Conservation (phyloP, 2,797 vertebrate species). For the Austrolebias charrua region DNA sequence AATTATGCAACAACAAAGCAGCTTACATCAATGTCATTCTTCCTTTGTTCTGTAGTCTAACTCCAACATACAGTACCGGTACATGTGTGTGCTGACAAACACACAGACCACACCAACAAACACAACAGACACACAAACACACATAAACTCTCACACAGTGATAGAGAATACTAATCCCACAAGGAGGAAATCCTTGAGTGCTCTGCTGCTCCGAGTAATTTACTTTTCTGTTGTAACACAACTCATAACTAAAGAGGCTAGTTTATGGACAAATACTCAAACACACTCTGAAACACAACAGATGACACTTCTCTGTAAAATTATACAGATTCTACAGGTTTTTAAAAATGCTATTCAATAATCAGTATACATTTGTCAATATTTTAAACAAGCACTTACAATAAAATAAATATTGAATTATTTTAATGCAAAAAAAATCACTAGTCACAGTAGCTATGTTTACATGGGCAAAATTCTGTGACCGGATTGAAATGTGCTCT, state of each 20-base stretch:
- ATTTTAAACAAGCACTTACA: not conserved
- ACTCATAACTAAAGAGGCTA: slow-evolving; percentile 42
- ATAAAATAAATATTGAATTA: not conserved
- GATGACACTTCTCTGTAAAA: not conserved
- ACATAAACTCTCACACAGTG: slow-evolving; percentile 26
- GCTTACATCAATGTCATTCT: slow-evolving; percentile 67
- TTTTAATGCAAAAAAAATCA: not conserved
- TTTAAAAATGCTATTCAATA: not conserved
- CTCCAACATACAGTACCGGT: slow-evolving; percentile 53
- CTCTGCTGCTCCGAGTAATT: slow-evolving; percentile 71
- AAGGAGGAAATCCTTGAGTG: slow-evolving; percentile 75
- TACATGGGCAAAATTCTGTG: no score
- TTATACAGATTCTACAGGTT: not conserved
- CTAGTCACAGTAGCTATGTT: no score
- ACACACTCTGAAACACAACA: not conserved
- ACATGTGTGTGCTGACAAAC: slow-evolving; percentile 54
- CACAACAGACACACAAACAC: slow-evolving; percentile 18
- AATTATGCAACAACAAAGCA: slow-evolving; percentile 67
- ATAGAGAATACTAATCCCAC: slow-evolving; percentile 68
- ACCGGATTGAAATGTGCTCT: no score
- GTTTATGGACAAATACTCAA: slow-evolving; percentile 23
- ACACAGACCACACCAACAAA: slow-evolving; percentile 32
- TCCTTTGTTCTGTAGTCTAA: slow-evolving; percentile 53
- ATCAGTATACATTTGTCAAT: not conserved
- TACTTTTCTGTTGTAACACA: slow-evolving; percentile 69